phyloP scores from a whole-genome alignment of 30 jellyfish, hydroid and myxozoan genomes.

The Sanderia malayensis region DNA sequence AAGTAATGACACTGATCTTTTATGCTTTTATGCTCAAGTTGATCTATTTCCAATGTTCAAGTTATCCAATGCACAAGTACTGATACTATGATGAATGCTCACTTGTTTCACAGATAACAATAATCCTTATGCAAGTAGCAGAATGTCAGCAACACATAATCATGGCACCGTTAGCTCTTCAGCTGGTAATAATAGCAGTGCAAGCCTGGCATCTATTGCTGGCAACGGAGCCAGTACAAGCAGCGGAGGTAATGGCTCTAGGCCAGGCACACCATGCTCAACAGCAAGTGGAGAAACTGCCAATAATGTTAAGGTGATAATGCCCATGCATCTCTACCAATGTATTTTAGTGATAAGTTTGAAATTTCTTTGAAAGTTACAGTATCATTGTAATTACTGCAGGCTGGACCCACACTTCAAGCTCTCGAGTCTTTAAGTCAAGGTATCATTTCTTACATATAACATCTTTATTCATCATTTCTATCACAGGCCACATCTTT shows the following conservation, averaged over 20 bases:
- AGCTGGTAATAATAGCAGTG: slow-evolving; percentile 17
- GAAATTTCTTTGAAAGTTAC: too few relatives aligned
- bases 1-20: too few relatives aligned
- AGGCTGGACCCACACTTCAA: slow-evolving; percentile 98
- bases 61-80: too few relatives aligned
- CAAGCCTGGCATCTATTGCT: slow-evolving; percentile 51
- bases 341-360: too few relatives aligned
- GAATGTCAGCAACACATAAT: slow-evolving; percentile 70
- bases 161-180: slow-evolving; percentile 36
- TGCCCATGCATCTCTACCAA: too few relatives aligned
- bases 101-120: slow-evolving; percentile 10
- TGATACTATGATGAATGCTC: too few relatives aligned
- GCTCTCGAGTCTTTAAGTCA: slow-evolving; percentile 88
- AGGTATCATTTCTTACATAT: too few relatives aligned
- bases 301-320: slow-evolving; percentile 50
- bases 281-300: slow-evolving; percentile 86
- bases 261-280: slow-evolving; percentile 97
- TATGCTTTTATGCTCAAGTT: too few relatives aligned
- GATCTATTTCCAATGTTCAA: too few relatives aligned
- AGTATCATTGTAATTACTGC: too few relatives aligned
- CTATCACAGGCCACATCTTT: too few relatives aligned
- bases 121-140: slow-evolving; percentile 50
- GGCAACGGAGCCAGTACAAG: slow-evolving; percentile 24
- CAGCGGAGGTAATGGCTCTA: slow-evolving; percentile 72
- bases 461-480: too few relatives aligned